phyloP scores from a whole-genome alignment of 64 coral and sea anemone genomes.

The Porites australiensis region DNA sequence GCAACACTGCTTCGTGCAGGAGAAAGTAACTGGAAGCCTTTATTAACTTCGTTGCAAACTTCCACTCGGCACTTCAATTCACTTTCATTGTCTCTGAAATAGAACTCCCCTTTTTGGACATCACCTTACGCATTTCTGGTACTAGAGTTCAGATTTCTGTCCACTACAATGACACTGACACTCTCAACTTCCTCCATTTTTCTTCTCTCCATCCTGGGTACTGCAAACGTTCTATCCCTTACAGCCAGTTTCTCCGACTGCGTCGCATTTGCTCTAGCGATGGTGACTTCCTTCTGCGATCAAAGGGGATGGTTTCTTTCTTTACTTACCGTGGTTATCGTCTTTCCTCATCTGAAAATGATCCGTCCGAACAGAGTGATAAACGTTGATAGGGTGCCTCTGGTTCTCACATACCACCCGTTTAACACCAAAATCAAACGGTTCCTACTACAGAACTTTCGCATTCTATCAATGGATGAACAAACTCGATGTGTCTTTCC shows the following conservation, averaged over 20 bases:
- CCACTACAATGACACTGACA: conserved; percentile 17
- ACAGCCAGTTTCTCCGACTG: background rate
- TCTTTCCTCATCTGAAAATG: no score
- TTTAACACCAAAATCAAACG: no score
- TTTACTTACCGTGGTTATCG: no score
- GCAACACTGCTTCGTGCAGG: background rate
- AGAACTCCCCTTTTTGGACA: background rate
- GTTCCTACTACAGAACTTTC: no score
- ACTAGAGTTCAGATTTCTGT: background rate
- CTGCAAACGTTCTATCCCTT: background rate
- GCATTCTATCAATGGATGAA: no score
- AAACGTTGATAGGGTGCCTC: no score
- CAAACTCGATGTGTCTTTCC: no score
- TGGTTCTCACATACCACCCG: no score
- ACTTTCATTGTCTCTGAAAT: background rate
- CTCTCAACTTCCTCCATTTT: conserved; percentile 15
- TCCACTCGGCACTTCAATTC: background rate
- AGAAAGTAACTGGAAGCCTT: background rate
- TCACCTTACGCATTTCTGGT: background rate
- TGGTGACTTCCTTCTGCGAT: background rate
- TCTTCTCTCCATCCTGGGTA: conserved; percentile 12
- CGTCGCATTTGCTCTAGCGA: conserved; percentile 1
- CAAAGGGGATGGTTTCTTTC: no score
- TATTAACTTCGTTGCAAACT: background rate
- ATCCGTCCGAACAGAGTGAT: no score